Base-by-base conservation (phyloP, 2,888 invertebrate species). In the Thereva unica region DNA sequence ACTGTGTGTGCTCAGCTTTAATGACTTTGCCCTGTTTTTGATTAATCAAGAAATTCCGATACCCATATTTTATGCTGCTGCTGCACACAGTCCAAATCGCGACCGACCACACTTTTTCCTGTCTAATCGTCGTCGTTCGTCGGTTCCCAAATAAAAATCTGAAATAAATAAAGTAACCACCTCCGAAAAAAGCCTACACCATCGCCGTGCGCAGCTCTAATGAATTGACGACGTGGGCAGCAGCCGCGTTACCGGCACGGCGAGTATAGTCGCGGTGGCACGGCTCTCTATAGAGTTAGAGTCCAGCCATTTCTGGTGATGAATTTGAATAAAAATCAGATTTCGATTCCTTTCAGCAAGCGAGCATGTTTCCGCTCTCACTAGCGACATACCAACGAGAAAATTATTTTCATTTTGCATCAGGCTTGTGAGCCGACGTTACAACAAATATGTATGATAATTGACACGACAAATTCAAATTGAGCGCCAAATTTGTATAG, bases 271-370 rank as follows among this genome's bases (percentile, higher is more conserved):
- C 23, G 23, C 23, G 45, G 12, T 12, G 45, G 12, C 5, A 45
- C n/a, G 4, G 12, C 4, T 45, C 12, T 45, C 12, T 44, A 44
- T 45, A 45, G 12, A 41, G 10, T 23, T 38, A 12, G 61, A 50
- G 50, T n/a, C 41, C 23, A 23, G 61, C 49, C 61, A 44, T 61
- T 37, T 61, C 50, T 50, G 61, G 49, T 42, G 50, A 50, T 23
- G 64, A 68, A 68, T 68, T 68, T 68, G 68, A 68, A 68, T 68
- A 68, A 68, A 68, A 68, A 61, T 56, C 41, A 59, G 55, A 61
- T 68, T 68, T 68, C 68, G 50, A 68, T 68, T 65, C 68, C 52
- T 50, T 55, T 44, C 61, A 63, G 49, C 65, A 35, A 47, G 34
- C 47, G n/a, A 45, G 10, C 47, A 45, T 63, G 23, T 64, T 52